Evolutionary conservation across 2,113 vertebrate genomes (phyloP).

Genomic region (Panthera tigris): DNA sequence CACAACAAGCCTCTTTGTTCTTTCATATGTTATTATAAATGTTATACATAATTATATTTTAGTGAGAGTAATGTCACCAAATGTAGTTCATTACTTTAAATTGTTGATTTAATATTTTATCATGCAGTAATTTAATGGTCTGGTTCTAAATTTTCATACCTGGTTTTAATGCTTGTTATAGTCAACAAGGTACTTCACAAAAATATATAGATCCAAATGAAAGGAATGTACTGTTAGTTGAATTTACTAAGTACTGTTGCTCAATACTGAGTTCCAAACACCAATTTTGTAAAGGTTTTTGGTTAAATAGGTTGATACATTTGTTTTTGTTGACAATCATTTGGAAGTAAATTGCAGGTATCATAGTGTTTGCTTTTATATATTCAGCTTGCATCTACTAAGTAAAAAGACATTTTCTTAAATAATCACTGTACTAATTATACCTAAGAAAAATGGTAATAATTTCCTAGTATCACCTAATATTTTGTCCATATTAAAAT

Average conservation of each 20-base stretch:
- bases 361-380: not conserved
- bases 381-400: not conserved
- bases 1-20: not conserved
- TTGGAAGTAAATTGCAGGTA: conserved; percentile 20
- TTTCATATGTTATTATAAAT: conserved; percentile 15
- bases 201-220: conserved; percentile 2
- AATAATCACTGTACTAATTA: not conserved
- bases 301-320: not conserved
- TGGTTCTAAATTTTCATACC: conserved; percentile 8
- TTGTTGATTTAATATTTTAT: conserved; percentile 33
- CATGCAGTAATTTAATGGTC: not conserved
- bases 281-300: not conserved
- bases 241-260: not conserved
- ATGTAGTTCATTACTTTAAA: conserved; percentile 24
- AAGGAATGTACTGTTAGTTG: not conserved
- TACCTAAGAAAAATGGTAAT: not conserved
- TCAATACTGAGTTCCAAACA: not conserved
- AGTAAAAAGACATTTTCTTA: not conserved
- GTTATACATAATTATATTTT: conserved; percentile 37
- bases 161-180: not conserved
- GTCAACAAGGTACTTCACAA: not conserved
- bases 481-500: not conserved
- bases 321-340: conserved; percentile 26
- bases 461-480: not conserved
- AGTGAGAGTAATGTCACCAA: not conserved